These are phyloP conservation scores for Diachasma alloeum DNA, from an alignment of 1,140 invertebrate genomes.

Conservation along the genomic window DNA sequence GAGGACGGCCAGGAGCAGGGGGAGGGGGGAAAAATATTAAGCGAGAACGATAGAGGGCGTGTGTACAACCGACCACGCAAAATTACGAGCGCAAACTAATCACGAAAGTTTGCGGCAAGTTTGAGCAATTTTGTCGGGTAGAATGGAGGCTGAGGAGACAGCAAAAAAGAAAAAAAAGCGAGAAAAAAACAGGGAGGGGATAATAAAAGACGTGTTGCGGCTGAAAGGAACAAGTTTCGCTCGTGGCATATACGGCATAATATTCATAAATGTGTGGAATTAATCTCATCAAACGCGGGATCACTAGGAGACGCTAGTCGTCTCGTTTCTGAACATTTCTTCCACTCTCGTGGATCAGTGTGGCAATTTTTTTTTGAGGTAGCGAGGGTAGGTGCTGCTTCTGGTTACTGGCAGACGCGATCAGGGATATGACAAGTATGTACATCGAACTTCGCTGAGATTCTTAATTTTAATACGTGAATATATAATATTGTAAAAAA, in stretches of 20 bases:
- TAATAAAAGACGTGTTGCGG: background rate
- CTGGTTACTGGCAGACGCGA: constrained; percentile 25
- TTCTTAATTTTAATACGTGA: background rate
- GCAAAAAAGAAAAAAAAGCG: background rate
- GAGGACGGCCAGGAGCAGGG: background rate
- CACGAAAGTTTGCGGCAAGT: constrained; percentile 5
- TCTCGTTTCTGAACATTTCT: background rate
- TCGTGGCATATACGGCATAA: constrained; percentile 12
- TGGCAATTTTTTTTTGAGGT: too few relatives aligned
- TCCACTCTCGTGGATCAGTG: background rate
- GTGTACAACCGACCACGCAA: constrained; percentile 16
- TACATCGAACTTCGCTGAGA: background rate
- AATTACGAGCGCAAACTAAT: constrained; percentile 17
- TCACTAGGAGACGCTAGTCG: background rate
- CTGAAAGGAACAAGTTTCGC: constrained; percentile 13
- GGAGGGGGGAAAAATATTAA: background rate
- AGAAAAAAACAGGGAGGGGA: background rate
- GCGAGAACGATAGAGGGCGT: background rate
- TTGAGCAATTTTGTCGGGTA: constrained; percentile 6
- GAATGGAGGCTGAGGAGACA: constrained; percentile 3
- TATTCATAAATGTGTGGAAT: background rate
- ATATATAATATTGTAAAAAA: constrained; percentile 30
- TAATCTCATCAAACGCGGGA: background rate
- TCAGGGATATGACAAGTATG: background rate
- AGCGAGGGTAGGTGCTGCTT: background rate